Conservation (phyloP, 1,140 invertebrate genomes). For the Cydia fagiglandana region DNA sequence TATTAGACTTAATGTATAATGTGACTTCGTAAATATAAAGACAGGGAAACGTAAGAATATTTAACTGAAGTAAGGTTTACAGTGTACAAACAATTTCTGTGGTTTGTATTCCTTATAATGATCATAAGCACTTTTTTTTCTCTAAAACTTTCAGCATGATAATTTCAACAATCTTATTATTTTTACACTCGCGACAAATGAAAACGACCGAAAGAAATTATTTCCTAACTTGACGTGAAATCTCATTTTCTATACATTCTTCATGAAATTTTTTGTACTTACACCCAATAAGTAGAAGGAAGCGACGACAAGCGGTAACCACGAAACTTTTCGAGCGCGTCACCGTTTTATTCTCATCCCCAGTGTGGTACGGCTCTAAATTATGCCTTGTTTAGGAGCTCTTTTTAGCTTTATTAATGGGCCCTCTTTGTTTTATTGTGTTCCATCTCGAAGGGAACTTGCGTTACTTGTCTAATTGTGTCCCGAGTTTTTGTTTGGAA, state of each 20-base stretch:
- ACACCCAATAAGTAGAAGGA: background rate
- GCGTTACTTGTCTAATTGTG: conserved; percentile 14
- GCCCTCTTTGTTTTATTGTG: conserved; percentile 1
- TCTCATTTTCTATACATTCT: background rate
- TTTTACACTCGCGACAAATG: background rate
- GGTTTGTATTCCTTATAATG: too few relatives aligned
- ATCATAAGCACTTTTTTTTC: too few relatives aligned
- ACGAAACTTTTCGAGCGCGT: background rate
- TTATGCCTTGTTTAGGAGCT: conserved; percentile 1
- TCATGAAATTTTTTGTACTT: background rate
- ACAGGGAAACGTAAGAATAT: too few relatives aligned
- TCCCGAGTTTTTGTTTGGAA: background rate
- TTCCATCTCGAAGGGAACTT: background rate
- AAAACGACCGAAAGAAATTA: background rate
- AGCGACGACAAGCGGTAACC: background rate
- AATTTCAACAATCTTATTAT: too few relatives aligned
- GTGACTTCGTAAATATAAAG: too few relatives aligned
- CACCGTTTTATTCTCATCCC: background rate
- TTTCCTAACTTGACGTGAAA: background rate
- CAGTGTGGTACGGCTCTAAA: background rate
- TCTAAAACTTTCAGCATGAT: too few relatives aligned
- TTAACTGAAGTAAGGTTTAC: too few relatives aligned
- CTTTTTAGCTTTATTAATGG: conserved; percentile 18
- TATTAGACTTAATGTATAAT: too few relatives aligned
- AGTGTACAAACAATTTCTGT: too few relatives aligned